phyloP scores from a whole-genome alignment of 2,797 vertebrate genomes.

The Sebastes minor region DNA sequence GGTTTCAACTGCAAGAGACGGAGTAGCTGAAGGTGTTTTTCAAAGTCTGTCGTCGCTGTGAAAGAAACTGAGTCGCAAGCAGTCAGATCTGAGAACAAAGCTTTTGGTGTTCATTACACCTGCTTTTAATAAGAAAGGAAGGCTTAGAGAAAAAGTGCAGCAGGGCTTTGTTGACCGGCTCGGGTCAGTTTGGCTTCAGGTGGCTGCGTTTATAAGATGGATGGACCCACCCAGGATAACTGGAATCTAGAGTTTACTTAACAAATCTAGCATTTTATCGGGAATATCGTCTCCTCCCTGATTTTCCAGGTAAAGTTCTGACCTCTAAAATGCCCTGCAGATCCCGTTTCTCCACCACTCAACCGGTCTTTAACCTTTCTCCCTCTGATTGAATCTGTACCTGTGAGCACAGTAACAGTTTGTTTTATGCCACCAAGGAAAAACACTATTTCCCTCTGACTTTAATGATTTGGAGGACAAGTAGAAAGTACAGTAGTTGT shows the following conservation, averaged over 20 bases:
- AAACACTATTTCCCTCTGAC: not conserved
- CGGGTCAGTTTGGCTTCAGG: slow-evolving; percentile 56
- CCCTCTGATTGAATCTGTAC: not conserved
- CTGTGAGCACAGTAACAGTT: not conserved
- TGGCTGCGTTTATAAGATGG: slow-evolving; percentile 47
- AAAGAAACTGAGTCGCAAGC: not conserved
- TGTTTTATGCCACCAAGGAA: not conserved
- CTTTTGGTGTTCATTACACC: not conserved
- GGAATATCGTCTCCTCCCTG: slow-evolving; percentile 56
- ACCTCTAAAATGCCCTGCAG: not conserved
- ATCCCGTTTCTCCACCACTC: not conserved
- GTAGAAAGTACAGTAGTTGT: not conserved
- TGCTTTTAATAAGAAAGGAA: slow-evolving; percentile 21
- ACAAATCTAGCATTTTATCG: slow-evolving; percentile 82
- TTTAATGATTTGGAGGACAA: not conserved
- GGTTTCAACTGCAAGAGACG: slow-evolving; percentile 18
- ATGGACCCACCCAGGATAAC: slow-evolving; percentile 42
- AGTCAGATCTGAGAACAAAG: slow-evolving; percentile 6
- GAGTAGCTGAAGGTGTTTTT: slow-evolving; percentile 19
- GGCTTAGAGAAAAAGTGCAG: not conserved
- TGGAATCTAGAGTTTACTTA: slow-evolving; percentile 84
- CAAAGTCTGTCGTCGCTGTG: slow-evolving; percentile 2
- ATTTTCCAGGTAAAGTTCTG: slow-evolving; percentile 52
- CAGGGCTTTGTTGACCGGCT: slow-evolving; percentile 12
- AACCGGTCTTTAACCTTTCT: not conserved